Percentiles rank a stretch among this genome's conserved stretches.
Conservation (phyloP, 2,888 invertebrate species). For the Panopea generosa region DNA sequence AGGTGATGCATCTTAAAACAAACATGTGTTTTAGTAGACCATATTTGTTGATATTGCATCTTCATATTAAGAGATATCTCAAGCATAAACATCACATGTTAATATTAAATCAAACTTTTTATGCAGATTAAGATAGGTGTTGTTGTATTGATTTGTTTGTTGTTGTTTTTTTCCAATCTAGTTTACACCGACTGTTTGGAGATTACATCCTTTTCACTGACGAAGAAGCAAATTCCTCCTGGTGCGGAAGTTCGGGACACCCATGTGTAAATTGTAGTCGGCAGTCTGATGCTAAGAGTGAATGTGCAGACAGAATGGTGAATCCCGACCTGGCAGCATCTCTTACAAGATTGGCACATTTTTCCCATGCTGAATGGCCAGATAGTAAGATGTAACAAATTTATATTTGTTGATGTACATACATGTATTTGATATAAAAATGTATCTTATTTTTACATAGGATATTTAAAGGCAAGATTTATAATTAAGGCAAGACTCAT, state of each 20-base stretch:
- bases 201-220: conserved; percentile 47
- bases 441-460: too few species aligned
- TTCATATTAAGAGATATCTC: too few species aligned
- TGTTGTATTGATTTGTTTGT: too few species aligned
- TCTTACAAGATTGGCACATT: conserved; percentile 57
- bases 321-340: conserved; percentile 53
- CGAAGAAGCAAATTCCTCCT: conserved; percentile 36
- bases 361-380: conserved; percentile 63
- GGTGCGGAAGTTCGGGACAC: conserved; percentile 54
- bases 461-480: too few species aligned
- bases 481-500: too few species aligned
- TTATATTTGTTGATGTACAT: background rate
- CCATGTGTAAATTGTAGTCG: conserved; percentile 44
- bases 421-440: too few species aligned
- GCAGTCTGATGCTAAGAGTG: conserved; percentile 14
- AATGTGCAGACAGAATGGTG: conserved; percentile 59
- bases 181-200: conserved; percentile 55
- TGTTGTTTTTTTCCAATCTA: conserved; percentile 1
- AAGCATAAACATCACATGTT: too few species aligned
- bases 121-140: too few species aligned
- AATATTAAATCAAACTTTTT: too few species aligned
- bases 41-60: too few species aligned
- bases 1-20: too few species aligned
- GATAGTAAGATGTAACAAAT: conserved; percentile 50
- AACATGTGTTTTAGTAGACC: too few species aligned